Base-by-base conservation (phyloP, 2,797 vertebrate genomes). In the Girardinus metallicus region DNA sequence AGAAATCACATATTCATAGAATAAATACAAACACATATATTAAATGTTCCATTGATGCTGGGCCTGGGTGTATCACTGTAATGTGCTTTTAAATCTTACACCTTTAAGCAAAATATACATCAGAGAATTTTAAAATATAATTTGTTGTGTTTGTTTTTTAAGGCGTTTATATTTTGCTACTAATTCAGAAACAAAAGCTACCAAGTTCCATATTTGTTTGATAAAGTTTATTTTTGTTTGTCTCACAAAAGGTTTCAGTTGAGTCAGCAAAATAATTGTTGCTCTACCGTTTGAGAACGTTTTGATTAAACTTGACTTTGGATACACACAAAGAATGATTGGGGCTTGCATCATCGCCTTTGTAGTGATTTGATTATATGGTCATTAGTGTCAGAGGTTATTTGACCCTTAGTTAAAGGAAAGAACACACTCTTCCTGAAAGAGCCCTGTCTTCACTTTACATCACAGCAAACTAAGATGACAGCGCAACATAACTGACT, bases 361-460 rank as follows among this genome's bases (percentile, higher is more conserved):
- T 84, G 75, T 49, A 51, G 60, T 73, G 34, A 83, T 81, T 78
- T 77, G 78, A 74, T 80, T 79, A 85, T 75, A 77, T 62, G 77
- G 75, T 91, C 85, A 86, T 90, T 86, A 87, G 76, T 78, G 89
- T 91, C 89, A 70, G 76, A 80, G 82, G 83, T 89, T 82, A 88
- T 89, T 90, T 88, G 77, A 62, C 84, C 78, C 18, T 0, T 29
- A 93, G 77, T 83, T 85, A 88, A 81, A 87, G 83, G 81, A 84
- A 87, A 80, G 53, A 76, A 79, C 55, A 26, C 51, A 75, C 79
- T 74, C 73, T 51, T 44, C 66, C 64, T 80, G 81, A 81, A 85
- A 84, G 82, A 84, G 78, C 26, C 1, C 78, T 82, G 51, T 85
- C 80, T 76, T 89, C 79, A 75, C 71, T 83, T 87, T 73, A 79